These are phyloP conservation scores for Mobula birostris DNA, from an alignment of 2,113 vertebrate species.

Conservation along the genomic window DNA sequence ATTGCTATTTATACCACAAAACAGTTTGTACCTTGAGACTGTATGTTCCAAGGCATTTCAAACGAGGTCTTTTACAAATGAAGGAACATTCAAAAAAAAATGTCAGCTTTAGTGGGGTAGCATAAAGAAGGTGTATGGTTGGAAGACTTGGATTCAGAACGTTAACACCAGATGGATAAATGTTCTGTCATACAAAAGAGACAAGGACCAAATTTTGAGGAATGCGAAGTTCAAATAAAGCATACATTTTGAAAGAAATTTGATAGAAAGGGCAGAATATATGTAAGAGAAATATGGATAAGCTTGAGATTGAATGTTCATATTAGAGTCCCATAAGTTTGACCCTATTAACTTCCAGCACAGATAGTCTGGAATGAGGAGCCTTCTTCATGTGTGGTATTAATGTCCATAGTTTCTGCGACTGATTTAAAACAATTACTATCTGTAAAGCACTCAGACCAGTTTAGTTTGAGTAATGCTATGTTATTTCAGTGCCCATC, in stretches of 20 bases:
- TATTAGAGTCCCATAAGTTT: background rate
- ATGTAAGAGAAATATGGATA: background rate
- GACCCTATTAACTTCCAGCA: background rate
- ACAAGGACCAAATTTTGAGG: background rate
- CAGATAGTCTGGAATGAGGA: background rate
- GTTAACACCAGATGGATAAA: background rate
- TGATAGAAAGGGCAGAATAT: too few species aligned
- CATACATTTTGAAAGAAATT: too few species aligned
- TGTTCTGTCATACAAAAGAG: background rate
- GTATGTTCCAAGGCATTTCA: background rate
- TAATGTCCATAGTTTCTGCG: too few species aligned
- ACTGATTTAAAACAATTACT: too few species aligned
- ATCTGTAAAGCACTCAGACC: too few species aligned
- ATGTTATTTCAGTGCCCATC: background rate
- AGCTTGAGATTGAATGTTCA: background rate
- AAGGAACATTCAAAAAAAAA: background rate
- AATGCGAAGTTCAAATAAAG: too few species aligned
- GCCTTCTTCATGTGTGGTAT: background rate
- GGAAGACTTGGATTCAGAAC: background rate
- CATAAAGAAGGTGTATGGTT: background rate
- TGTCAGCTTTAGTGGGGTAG: background rate
- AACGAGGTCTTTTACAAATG: background rate
- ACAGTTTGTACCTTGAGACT: background rate
- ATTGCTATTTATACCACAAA: background rate
- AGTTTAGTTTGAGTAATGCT: background rate